phyloP scores from a whole-genome alignment of 2,888 invertebrate genomes.

The Drosophila pegasa region DNA sequence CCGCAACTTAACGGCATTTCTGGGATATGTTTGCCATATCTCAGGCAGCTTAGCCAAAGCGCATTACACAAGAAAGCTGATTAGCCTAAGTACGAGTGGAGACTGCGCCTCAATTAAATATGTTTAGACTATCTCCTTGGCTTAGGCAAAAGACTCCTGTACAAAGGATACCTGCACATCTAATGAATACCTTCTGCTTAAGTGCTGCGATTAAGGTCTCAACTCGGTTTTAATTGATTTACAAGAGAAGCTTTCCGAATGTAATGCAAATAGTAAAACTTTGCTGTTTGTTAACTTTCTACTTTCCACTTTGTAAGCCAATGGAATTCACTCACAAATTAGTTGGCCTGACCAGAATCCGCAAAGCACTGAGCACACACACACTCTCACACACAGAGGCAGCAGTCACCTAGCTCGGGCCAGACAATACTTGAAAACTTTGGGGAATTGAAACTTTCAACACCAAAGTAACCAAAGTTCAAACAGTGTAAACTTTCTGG shows the following conservation, averaged over 20 bases:
- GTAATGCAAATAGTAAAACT: constrained; percentile 36
- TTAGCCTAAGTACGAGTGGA: constrained; percentile 13
- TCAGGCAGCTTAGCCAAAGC: constrained; percentile 12
- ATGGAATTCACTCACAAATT: constrained; percentile 48
- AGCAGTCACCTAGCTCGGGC: constrained; percentile 2
- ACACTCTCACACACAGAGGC: constrained; percentile 8
- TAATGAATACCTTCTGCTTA: background rate
- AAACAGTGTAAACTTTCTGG: constrained; percentile 65
- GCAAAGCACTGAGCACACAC: constrained; percentile 3
- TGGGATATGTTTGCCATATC: constrained; percentile 5
- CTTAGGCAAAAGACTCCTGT: background rate
- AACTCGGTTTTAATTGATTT: constrained; percentile 26
- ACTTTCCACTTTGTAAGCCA: constrained; percentile 45
- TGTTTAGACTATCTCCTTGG: background rate
- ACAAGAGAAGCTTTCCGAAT: constrained; percentile 15
- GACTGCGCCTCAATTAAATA: background rate
- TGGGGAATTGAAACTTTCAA: constrained; percentile 54
- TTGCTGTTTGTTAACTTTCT: constrained; percentile 33
- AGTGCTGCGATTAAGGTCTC: constrained; percentile 4
- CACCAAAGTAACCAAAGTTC: constrained; percentile 66
- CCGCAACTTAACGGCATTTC: constrained; percentile 18
- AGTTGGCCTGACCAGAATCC: constrained; percentile 55
- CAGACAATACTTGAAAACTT: constrained; percentile 48
- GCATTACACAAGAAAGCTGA: constrained; percentile 31
- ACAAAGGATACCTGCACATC: too few species aligned